Base-by-base conservation (phyloP, 2,888 invertebrate species). In the Catocala fraxini region DNA sequence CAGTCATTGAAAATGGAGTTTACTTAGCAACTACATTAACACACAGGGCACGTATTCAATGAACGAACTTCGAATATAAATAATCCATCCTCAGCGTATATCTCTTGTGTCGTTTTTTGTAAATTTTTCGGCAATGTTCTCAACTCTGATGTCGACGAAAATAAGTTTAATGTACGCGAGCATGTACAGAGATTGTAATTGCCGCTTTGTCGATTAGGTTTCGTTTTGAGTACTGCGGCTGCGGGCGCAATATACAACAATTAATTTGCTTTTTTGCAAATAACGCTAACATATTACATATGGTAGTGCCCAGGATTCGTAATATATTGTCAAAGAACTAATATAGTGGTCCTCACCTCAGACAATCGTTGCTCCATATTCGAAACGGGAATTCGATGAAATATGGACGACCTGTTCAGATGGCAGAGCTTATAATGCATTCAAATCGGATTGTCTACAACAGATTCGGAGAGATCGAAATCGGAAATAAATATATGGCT, bases 1-100 rank as follows among this genome's bases (percentile, higher is more conserved):
- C 76, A 74, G 83, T 91, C 89, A 90, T 90, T 89, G 90, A 89
- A 90, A 91, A 88, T 83, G 77, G 84, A 87, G 88, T 89, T 89
- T 89, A 88, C 84, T 89, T 86, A 84, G 85, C 81, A 86, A 82
- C 80, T 77, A 80, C 81, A 89, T 91, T 88, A 87, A 82, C 84
- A 89, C 75, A 80, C 90, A 65, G 70, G 78, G 79, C 92, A 91
- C 92, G 92, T 88, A 75, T 81, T 77, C 82, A 77, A 77, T 81
- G 85, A 80, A 89, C 90, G 88, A 81, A 86, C 82, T 82, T 78
- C 77, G 91, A 90, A 91, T 92, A 91, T 84, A 85, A 90, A 91
- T 87, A 86, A 82, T 82, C 75, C 81, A 77, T 80, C 74, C 75
- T 72, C 75, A 80, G 80, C 84, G 83, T 83, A 84, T 84, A 87